Evolutionary conservation across 1,140 invertebrate genomes (phyloP).

Genomic region (Arctopsyche grandis): DNA sequence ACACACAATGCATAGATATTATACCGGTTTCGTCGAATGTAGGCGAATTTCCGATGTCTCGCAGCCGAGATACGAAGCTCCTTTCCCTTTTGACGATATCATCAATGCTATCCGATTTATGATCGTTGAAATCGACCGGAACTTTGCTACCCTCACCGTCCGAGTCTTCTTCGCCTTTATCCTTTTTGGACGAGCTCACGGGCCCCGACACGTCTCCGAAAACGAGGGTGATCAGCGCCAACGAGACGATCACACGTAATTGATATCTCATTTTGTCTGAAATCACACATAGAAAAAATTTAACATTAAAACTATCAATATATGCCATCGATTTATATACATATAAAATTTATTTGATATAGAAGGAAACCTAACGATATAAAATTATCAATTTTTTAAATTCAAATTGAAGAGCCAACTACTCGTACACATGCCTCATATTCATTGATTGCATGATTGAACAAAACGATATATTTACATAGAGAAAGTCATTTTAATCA

Average conservation of each 20-base stretch:
- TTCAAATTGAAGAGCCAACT: too few relatives aligned
- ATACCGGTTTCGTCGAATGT: background rate
- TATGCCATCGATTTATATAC: background rate
- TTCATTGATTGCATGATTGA: too few relatives aligned
- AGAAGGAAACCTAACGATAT: too few relatives aligned
- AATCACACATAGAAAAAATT: constrained; percentile 34
- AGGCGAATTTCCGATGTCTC: background rate
- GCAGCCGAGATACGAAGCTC: background rate
- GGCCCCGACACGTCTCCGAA: constrained; percentile 47
- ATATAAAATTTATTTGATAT: too few relatives aligned
- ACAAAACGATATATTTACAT: too few relatives aligned
- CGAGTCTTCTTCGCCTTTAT: constrained; percentile 10
- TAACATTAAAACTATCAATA: background rate
- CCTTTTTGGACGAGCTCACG: background rate
- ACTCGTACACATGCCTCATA: too few relatives aligned
- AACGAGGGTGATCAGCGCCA: background rate
- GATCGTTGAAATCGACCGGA: background rate
- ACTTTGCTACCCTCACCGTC: constrained; percentile 30
- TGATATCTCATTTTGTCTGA: constrained; percentile 47
- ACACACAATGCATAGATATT: background rate
- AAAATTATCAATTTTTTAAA: too few relatives aligned
- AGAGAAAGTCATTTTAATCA: too few relatives aligned
- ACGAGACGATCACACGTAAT: background rate
- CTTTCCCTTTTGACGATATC: background rate
- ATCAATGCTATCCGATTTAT: background rate